Percentiles rank a stretch among this genome's conserved stretches.
Evolutionary conservation across 2,888 invertebrate genomes (phyloP).

Genomic region (Galeopsomyia nigrocyanea): DNA sequence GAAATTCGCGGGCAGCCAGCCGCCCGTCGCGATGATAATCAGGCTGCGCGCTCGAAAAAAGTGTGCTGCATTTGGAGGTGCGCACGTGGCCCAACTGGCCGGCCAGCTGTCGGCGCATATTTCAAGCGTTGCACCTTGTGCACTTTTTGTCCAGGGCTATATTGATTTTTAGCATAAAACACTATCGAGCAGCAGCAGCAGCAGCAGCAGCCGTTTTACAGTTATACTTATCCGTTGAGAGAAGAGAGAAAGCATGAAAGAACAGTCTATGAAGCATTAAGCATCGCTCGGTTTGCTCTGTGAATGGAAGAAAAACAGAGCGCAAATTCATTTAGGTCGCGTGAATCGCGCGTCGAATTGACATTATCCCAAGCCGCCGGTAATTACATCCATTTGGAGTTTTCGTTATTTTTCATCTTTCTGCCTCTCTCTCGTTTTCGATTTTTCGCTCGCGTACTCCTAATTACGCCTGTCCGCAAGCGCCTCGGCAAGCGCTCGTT

Average conservation of each 20-base stretch:
- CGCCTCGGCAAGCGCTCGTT: slow-evolving; percentile 14
- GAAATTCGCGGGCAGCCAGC: slow-evolving; percentile 34
- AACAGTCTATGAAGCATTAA: no score
- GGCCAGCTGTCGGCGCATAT: slow-evolving; percentile 46
- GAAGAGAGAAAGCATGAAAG: no score
- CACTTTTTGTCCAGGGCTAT: neutral
- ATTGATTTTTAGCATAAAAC: no score
- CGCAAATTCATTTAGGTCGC: no score
- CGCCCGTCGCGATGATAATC: slow-evolving; percentile 37
- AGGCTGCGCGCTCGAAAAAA: slow-evolving; percentile 11
- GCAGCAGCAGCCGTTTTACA: no score
- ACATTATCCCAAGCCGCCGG: neutral
- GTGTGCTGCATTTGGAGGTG: slow-evolving; percentile 2
- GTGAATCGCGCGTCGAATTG: no score
- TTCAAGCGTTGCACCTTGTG: slow-evolving; percentile 35
- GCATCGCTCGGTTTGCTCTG: no score
- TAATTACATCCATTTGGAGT: slow-evolving; percentile 38
- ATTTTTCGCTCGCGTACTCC: slow-evolving; percentile 6
- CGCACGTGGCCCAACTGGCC: slow-evolving; percentile 9
- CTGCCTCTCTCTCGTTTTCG: neutral
- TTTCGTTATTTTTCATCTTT: slow-evolving; percentile 30
- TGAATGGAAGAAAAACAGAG: no score
- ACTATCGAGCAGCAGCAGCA: no score
- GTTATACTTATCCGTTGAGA: no score
- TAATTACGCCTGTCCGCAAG: slow-evolving; percentile 20